Base-by-base conservation (phyloP, 2,888 invertebrate species). In the Hyppa rectilinea region DNA sequence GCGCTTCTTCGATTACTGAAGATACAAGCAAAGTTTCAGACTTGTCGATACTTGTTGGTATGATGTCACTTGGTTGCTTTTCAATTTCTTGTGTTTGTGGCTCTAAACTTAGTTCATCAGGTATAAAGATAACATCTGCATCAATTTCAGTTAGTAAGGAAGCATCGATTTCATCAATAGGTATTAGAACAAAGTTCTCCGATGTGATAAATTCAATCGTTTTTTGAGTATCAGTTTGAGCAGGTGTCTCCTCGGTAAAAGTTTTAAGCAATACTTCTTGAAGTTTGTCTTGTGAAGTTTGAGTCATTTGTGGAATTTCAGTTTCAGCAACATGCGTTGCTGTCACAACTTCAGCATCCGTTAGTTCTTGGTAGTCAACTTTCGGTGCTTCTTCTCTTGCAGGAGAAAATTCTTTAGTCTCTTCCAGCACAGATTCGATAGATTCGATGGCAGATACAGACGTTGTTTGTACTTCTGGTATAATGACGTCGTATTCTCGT, bases 1-100 rank as follows among this genome's bases (percentile, higher is more conserved):
- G 81, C n/a, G 29, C 64, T 75, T 87, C 80, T 71, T 88, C 85
- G 29, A 65, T 66, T 4, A 73, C 29, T 53, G 66, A 68, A 34
- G 73, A 59, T 29, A 52, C 29, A 58, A 56, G n/a, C 20, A 14
- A 29, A 45, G 38, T 12, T 62, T 67, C 50, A 53, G 40, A 26
- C 17, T 49, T 53, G 0, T 60, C 23, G 4, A 43, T 31, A 69
- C 2, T 55, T 43, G 14, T n/a, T 49, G 55, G n/a, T 66, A 66
- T 55, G 4, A 36, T 2, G 45, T 59, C 38, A 53, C 59, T 36
- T 52, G 31, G 64, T 31, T 68, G 52, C 2, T 40, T 23, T 26
- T 60, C 52, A 50, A 50, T 43, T 43, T 17, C 34, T 17, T 59
- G 29, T 29, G 26, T 20, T 34, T 49, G 43, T 38, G 53, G 36